Base-by-base conservation (phyloP, 2,888 invertebrate species). In the Epiblema foenella region DNA sequence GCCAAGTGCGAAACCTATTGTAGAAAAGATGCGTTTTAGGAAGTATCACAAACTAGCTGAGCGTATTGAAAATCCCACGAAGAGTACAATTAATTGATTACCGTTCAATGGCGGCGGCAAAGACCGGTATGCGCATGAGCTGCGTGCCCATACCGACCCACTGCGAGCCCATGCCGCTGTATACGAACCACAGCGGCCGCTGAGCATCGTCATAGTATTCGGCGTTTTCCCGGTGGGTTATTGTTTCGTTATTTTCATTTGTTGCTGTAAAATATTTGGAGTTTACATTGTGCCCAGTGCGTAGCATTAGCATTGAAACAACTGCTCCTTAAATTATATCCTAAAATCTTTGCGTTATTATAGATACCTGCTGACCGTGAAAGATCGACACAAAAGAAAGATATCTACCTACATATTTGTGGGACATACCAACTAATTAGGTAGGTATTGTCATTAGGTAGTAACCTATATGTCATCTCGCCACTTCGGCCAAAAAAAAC, bases 121-220 rank as follows among this genome's bases (percentile, higher is more conserved):
- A 95, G 7, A 90, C 79, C 18, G 94, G 94, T 56, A 95, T 83
- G 42, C 83, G 78, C 93, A 95, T 93, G 76, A 96, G 87, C 37
- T 93, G 88, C 54, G 88, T 82, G 2, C 94, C 95, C 95, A 95
- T 95, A 57, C 94, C 94, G 52, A 89, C 83, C 95, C 95, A 95
- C 81, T 95, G 95, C 0, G 94, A 93, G 8, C 95, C 95, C 95
- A 95, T 95, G 11, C 95, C 95, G 67, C 95, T 94, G 85, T 94
- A 95, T 63, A 95, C 89, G 81, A 93, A 95, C 94, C 95, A 96
- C 3, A 95, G 84, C 5, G 95, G 94, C 2, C 90, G 77, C 20
- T 76, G 74, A 0, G 69, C 80, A 11, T 77, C 80, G n/a, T 79
- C 77, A 20, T 71, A 80, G 62, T 81, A 79, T 12, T 77, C 78